Percentiles rank a stretch among this genome's conserved stretches.
phyloP scores from a whole-genome alignment of 2,888 invertebrate genomes.

The Athalia rosae region DNA sequence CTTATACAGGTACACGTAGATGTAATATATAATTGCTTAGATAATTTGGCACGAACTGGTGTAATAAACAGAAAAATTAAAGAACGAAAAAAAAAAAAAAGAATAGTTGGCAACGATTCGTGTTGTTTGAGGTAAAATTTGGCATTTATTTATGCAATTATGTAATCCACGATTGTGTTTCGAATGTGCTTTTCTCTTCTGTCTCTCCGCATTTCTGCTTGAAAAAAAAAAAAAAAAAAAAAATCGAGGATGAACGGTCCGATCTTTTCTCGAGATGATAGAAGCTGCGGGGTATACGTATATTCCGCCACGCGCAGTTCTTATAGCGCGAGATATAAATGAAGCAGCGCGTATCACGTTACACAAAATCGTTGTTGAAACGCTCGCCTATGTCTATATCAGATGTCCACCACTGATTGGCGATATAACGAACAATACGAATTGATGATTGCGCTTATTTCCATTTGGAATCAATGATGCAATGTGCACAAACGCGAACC shows the following conservation, averaged over 20 bases:
- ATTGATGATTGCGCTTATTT: slow-evolving; percentile 16
- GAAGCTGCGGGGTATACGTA: background rate
- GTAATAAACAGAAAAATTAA: background rate
- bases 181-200: background rate
- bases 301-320: slow-evolving; percentile 4
- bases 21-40: slow-evolving; percentile 19
- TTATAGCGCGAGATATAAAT: slow-evolving; percentile 36
- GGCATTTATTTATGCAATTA: slow-evolving; percentile 28
- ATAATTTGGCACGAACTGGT: slow-evolving; percentile 36
- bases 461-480: background rate
- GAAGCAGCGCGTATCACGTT: slow-evolving; percentile 41
- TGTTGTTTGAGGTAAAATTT: slow-evolving; percentile 39
- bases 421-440: slow-evolving; percentile 11
- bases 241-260: no score
- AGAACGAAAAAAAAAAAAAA: background rate
- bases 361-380: slow-evolving; percentile 29
- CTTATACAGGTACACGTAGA: background rate
- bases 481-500: background rate
- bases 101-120: slow-evolving; percentile 40
- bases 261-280: background rate
- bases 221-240: background rate
- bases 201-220: background rate
- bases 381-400: slow-evolving; percentile 13
- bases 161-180: background rate
- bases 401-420: slow-evolving; percentile 13